Evolutionary conservation across 1,140 invertebrate species (phyloP).

Genomic region (Nasonia longicornis): DNA sequence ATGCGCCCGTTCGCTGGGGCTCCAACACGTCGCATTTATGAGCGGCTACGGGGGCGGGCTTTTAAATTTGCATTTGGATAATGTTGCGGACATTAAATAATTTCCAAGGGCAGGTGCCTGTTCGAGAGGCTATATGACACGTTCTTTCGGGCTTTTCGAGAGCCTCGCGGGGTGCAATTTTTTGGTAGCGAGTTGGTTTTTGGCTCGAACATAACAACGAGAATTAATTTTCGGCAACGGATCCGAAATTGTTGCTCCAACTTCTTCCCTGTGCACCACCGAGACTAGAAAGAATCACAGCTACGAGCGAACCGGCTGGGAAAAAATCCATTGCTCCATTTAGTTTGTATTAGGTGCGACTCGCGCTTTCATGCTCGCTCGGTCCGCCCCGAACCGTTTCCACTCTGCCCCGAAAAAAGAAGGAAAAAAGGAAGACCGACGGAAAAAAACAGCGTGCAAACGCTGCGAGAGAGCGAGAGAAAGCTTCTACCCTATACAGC

Average conservation of each 20-base stretch:
- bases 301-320: background rate
- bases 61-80: slow-evolving; percentile 44
- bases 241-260: too few relatives aligned
- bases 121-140: background rate
- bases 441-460: too few relatives aligned
- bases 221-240: too few relatives aligned
- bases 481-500: background rate
- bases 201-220: too few relatives aligned
- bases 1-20: background rate
- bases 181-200: background rate
- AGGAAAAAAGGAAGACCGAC: background rate
- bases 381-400: slow-evolving; percentile 10
- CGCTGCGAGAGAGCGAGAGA: background rate
- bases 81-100: slow-evolving; percentile 37
- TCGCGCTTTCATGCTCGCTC: background rate
- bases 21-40: background rate
- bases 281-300: background rate
- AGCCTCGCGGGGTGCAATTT: background rate
- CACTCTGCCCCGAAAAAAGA: slow-evolving; percentile 12
- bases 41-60: background rate
- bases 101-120: slow-evolving; percentile 16
- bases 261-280: too few relatives aligned
- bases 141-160: background rate
- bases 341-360: slow-evolving; percentile 40
- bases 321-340: slow-evolving; percentile 28